Percentiles rank a stretch among this genome's conserved stretches.
These are phyloP conservation scores for rat (Rattus norvegicus) DNA, from an alignment of 2,113 vertebrate species.

Conservation along the genomic window DNA sequence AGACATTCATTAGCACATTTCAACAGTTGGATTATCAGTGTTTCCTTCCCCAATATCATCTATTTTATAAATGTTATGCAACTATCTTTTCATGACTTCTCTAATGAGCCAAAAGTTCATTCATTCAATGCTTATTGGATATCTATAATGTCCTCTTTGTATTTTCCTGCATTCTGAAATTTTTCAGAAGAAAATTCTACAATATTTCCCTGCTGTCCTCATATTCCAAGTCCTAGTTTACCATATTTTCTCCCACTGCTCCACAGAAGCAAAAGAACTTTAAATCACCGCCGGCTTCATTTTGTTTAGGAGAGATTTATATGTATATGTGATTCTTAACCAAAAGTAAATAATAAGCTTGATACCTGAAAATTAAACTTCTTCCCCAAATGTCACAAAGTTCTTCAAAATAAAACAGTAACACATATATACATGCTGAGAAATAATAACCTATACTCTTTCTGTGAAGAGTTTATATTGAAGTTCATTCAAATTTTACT, in stretches of 20 bases:
- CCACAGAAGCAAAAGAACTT: neutral
- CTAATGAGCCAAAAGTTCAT: neutral
- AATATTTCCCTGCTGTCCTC: neutral
- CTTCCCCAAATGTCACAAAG: neutral
- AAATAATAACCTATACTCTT: neutral
- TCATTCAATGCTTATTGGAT: neutral
- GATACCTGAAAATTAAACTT: neutral
- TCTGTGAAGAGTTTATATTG: constrained; percentile 13
- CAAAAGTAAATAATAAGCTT: neutral
- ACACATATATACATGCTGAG: neutral
- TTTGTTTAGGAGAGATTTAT: constrained; percentile 2
- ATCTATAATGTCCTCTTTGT: neutral
- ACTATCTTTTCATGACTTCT: neutral
- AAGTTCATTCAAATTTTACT: constrained; percentile 10
- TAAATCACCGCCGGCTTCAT: neutral
- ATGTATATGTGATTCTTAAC: neutral
- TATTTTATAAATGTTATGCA: constrained; percentile 19
- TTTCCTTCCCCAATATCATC: constrained; percentile 26
- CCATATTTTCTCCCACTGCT: neutral
- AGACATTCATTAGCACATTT: neutral
- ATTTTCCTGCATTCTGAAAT: neutral
- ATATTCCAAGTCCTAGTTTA: neutral
- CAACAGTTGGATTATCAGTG: neutral
- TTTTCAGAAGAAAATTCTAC: neutral
- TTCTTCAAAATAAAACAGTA: constrained; percentile 27